A percentile compares a stretch with the other conserved stretches of the same genome.
phyloP scores from a whole-genome alignment of 2,113 vertebrate species.

The Macquaria ambigua region DNA sequence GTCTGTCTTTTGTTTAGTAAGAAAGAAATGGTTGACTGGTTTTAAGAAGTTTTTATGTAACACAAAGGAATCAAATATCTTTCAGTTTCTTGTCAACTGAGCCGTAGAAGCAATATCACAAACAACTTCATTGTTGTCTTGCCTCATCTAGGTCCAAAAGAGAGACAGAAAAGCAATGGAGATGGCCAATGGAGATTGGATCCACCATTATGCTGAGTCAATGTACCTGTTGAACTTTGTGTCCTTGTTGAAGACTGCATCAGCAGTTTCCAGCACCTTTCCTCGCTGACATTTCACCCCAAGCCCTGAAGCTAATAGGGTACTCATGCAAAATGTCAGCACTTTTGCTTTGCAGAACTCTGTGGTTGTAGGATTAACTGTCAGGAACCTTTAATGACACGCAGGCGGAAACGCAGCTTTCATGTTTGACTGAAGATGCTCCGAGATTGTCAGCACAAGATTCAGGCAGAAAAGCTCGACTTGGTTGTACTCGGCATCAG shows the following conservation, averaged over 20 bases:
- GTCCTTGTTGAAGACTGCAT: slow-evolving; percentile 23
- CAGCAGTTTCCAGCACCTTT: slow-evolving; percentile 43
- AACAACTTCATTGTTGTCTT: background rate
- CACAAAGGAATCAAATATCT: background rate
- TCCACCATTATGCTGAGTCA: slow-evolving; percentile 3
- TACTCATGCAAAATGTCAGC: slow-evolving; percentile 40
- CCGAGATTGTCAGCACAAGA: background rate
- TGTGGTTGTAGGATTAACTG: slow-evolving; percentile 33
- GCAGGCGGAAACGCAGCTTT: slow-evolving; percentile 5
- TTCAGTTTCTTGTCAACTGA: background rate
- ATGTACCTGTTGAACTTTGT: slow-evolving; percentile 44
- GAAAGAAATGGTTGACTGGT: background rate
- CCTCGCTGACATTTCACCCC: slow-evolving; percentile 53
- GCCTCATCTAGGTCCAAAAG: background rate
- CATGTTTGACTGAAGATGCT: background rate
- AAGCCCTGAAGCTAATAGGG: slow-evolving; percentile 63
- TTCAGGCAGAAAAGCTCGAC: background rate
- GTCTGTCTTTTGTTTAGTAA: background rate
- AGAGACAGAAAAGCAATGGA: background rate
- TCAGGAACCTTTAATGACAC: background rate
- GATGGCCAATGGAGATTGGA: background rate
- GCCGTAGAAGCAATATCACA: background rate
- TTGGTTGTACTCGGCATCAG: background rate
- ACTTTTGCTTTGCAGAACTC: slow-evolving; percentile 24
- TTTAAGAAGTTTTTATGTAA: background rate